A percentile compares a stretch with the other conserved stretches of the same genome.
phyloP scores from a whole-genome alignment of 2,797 vertebrate genomes.

The Discoglossus pictus region DNA sequence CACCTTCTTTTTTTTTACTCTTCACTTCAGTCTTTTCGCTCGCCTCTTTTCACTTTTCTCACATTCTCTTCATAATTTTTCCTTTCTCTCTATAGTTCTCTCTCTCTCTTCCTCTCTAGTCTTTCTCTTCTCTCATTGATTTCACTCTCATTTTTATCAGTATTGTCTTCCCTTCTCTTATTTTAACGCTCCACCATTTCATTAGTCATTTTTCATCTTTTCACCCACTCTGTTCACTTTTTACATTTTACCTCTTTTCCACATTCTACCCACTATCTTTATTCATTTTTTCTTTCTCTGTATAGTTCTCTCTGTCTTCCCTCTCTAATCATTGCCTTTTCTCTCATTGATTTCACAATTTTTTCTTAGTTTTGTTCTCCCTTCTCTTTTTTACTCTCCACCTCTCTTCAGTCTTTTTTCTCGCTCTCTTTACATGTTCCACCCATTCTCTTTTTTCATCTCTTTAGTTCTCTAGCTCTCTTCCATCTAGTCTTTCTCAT shows the following conservation, averaged over 20 bases:
- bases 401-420: background rate
- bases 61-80: background rate
- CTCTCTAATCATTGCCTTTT: background rate
- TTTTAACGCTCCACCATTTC: background rate
- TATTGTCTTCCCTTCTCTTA: background rate
- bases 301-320: background rate
- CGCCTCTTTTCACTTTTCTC: background rate
- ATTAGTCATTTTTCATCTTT: background rate
- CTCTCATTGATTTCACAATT: too few relatives aligned
- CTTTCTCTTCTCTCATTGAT: background rate
- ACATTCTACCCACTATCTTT: background rate
- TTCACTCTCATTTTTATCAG: too few relatives aligned
- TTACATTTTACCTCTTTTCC: background rate
- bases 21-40: background rate
- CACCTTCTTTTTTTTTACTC: too few relatives aligned
- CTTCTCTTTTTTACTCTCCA: background rate
- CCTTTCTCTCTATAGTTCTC: background rate
- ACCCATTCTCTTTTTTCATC: background rate
- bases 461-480: slow-evolving; percentile 1
- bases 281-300: background rate
- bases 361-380: too few relatives aligned
- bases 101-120: background rate
- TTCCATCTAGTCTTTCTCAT: slow-evolving; percentile 13
- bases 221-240: background rate
- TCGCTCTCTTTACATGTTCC: background rate